These are phyloP conservation scores for Baronia brevicornis DNA, from an alignment of 2,888 invertebrate genomes.

Conservation along the genomic window DNA sequence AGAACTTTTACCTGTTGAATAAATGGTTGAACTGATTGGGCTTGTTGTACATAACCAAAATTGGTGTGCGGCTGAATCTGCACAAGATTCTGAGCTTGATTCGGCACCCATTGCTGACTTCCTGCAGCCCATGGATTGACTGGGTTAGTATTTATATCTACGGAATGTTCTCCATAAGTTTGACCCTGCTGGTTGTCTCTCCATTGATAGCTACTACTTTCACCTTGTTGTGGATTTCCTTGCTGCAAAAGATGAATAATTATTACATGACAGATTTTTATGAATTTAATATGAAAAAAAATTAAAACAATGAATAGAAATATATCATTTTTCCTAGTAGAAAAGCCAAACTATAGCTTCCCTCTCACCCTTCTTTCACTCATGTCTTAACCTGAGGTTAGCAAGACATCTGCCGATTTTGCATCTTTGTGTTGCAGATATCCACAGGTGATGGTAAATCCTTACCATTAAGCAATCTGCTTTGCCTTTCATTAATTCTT, in stretches of 20 bases:
- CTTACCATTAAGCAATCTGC: too few relatives aligned
- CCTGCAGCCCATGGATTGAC: not conserved
- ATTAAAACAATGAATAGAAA: not conserved
- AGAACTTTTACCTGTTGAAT: constrained; percentile 6
- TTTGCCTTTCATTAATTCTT: too few relatives aligned
- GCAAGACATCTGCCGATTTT: too few relatives aligned
- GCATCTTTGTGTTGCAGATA: too few relatives aligned
- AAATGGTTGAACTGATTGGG: not conserved
- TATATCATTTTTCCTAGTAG: too few relatives aligned
- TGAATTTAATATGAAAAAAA: not conserved
- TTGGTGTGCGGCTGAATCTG: constrained; percentile 5
- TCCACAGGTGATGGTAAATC: too few relatives aligned
- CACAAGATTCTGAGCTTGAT: constrained; percentile 1
- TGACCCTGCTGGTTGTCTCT: constrained; percentile 1
- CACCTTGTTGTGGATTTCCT: constrained; percentile 1
- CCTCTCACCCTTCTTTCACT: too few relatives aligned
- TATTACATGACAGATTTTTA: not conserved
- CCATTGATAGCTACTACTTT: constrained; percentile 9
- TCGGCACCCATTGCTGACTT: constrained; percentile 3
- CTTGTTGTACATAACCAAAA: constrained; percentile 6
- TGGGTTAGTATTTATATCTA: not conserved
- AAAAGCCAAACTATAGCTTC: too few relatives aligned
- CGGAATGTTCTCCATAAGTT: not conserved
- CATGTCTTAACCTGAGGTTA: too few relatives aligned
- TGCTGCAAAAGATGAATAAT: not conserved